Base-by-base conservation (phyloP, 2,113 vertebrate genomes). In the Bubo blakistoni region DNA sequence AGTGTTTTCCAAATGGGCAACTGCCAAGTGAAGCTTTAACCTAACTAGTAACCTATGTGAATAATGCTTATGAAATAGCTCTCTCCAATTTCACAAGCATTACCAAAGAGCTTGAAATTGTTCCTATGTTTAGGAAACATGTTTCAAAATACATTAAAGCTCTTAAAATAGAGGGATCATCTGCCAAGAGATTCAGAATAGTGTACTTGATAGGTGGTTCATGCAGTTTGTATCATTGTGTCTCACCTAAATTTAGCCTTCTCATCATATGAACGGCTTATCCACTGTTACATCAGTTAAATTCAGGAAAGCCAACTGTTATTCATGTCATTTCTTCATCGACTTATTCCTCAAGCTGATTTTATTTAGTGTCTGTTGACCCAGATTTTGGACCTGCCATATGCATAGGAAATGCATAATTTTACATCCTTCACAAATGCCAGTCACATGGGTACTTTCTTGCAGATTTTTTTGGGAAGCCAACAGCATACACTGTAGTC, bases 11-110 rank as follows among this genome's bases (percentile, higher is more conserved):
- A 94, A 84, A 69, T 82, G 70, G 73, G 46, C 70, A 79, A 16
- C 61, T 89, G 91, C 91, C 83, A 94, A 92, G 51, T 66, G 69
- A 84, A 73, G 73, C 74, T 94, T 94, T 94, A 81, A 79, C 69
- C 70, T 79, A 58, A 52, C 55, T n/a, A 16, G 70, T 62, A 89
- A 78, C 42, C 82, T 73, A 10, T 51, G 22, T 46, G 46, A 66
- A 67, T 52, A 73, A 47, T 61, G 78, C n/a, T 86, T 95, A 63
- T 91, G 88, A 89, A 86, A 76, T 51, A 88, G 29, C 27, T 87
- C 81, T 77, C 62, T 92, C n/a, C 54, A 69, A 24, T 92, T 92
- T 90, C 90, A 81, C 16, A 86, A 36, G 70, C 34, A 42, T 93
- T 93, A 54, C 49, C 42, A 61, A 89, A 90, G 72, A 95, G 30